A percentile compares a stretch with the other conserved stretches of the same genome.
Evolutionary conservation across 2,888 invertebrate species (phyloP).

Genomic region (Octonoba sinensis): DNA sequence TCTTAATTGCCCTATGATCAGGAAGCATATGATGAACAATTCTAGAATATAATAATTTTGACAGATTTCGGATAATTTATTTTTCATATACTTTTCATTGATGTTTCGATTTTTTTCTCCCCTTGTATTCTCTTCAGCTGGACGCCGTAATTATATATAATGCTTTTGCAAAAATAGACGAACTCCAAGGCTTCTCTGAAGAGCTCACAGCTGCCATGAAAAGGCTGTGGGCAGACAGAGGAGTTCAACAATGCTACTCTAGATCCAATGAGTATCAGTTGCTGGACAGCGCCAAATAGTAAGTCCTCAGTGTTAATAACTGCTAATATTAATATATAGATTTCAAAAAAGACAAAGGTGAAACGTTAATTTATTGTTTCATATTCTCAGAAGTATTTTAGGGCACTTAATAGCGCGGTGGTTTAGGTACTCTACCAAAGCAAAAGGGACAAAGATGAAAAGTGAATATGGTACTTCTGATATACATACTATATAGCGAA

Average conservation of each 20-base stretch:
- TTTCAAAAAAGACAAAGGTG: neutral
- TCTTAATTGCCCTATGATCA: no score
- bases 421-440: no score
- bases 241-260: conserved; percentile 98
- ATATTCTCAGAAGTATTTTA: no score
- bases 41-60: no score
- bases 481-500: no score
- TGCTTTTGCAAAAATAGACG: conserved; percentile 99
- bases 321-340: neutral
- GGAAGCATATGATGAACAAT: no score
- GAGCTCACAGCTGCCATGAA: conserved; percentile 98
- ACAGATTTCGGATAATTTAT: no score
- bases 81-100: no score
- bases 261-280: conserved; percentile 99
- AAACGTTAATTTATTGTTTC: no score
- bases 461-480: no score
- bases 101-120: neutral
- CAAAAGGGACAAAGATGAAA: no score
- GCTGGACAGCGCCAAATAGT: conserved; percentile 99
- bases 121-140: conserved; percentile 76
- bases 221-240: conserved; percentile 95
- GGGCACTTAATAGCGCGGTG: no score
- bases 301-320: conserved; percentile 72
- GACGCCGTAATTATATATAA: conserved; percentile 99
- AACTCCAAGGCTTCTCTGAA: conserved; percentile 99